Conservation (phyloP, 2,113 vertebrate genomes). For the Potamarius usumacintae region DNA sequence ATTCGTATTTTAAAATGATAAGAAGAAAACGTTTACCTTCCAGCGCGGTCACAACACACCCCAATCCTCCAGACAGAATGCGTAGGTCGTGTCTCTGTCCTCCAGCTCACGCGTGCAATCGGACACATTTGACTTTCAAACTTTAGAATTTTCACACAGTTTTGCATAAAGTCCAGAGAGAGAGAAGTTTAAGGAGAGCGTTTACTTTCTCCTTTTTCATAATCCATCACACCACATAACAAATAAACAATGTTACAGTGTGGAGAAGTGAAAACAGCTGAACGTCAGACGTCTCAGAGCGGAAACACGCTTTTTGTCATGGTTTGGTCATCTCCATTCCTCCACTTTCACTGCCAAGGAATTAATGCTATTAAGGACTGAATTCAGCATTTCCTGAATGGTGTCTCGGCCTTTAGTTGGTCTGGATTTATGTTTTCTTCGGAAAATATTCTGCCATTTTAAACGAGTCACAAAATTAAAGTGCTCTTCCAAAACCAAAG, state of each 20-base stretch:
- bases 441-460: not conserved
- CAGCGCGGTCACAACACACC: not conserved
- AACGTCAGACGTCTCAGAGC: not conserved
- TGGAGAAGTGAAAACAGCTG: not conserved
- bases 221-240: not conserved
- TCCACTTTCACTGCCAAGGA: not conserved
- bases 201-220: not conserved
- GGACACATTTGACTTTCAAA: slow-evolving; percentile 67
- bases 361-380: not conserved
- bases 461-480: not conserved
- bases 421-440: not conserved
- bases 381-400: not conserved
- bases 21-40: not conserved
- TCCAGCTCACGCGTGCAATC: not conserved
- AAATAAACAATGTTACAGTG: not conserved
- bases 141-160: slow-evolving; percentile 34
- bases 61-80: slow-evolving; percentile 1
- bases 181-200: not conserved
- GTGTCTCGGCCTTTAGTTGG: not conserved
- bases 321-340: no score
- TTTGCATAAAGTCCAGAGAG: slow-evolving; percentile 60
- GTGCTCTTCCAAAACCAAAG: not conserved
- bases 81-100: not conserved
- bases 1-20: not conserved
- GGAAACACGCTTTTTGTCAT: no score